Conservation (phyloP, 35 echinoderm and acorn worm genomes). For the Strongylocentrotus purpuratus region DNA sequence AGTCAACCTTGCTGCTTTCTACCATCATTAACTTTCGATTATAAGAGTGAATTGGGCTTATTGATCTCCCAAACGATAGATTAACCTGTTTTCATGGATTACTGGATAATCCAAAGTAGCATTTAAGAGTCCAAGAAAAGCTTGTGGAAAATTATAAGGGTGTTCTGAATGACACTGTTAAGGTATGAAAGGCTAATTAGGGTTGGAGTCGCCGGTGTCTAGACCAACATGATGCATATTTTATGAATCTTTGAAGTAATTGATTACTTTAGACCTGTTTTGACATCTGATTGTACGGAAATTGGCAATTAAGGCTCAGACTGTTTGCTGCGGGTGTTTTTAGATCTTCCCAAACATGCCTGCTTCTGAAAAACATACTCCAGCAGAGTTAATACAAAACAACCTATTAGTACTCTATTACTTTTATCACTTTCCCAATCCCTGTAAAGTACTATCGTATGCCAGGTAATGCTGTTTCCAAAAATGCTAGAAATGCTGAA, state of each 20-base stretch:
- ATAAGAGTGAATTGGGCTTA: neutral
- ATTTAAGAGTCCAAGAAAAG: neutral
- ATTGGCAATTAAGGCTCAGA: constrained; percentile 1
- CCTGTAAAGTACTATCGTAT: neutral
- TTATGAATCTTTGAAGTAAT: neutral
- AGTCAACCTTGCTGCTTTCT: neutral
- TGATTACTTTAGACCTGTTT: constrained; percentile 4
- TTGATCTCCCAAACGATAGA: neutral
- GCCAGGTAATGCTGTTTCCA: neutral
- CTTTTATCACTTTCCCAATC: neutral
- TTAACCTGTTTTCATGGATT: neutral
- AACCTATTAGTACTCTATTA: neutral
- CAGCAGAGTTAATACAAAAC: neutral
- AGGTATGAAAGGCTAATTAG: neutral
- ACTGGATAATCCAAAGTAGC: neutral
- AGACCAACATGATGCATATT: neutral
- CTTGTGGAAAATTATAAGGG: neutral
- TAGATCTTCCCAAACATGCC: neutral
- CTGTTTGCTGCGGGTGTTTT: neutral
- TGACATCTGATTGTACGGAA: neutral
- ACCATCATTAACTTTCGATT: neutral
- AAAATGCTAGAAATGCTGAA: neutral
- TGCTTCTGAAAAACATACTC: neutral
- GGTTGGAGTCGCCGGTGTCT: neutral
- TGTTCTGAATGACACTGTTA: neutral